These are phyloP conservation scores for Syrrhaptes paradoxus DNA, from an alignment of 2,113 vertebrate genomes.

Conservation along the genomic window DNA sequence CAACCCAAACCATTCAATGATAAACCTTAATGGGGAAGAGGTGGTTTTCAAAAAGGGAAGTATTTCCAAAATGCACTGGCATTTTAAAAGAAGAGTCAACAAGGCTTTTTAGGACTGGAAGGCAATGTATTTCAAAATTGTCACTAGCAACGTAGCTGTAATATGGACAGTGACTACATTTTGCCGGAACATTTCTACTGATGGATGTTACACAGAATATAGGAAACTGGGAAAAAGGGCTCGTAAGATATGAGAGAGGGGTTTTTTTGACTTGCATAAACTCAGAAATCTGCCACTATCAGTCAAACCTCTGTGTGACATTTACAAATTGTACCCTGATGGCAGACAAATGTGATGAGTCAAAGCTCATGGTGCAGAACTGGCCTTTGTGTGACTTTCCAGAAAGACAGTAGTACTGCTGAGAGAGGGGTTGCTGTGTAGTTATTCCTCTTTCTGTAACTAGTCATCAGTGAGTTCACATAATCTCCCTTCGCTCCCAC, in stretches of 20 bases:
- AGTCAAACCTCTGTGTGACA: neutral
- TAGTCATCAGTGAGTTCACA: neutral
- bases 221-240: neutral
- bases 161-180: neutral
- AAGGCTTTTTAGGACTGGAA: neutral
- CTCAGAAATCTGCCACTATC: neutral
- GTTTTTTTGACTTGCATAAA: neutral
- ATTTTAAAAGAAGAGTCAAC: neutral
- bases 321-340: neutral
- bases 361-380: neutral
- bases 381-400: neutral
- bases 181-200: neutral
- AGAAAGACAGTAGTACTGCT: neutral
- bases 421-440: neutral
- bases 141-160: neutral
- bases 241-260: fast-evolving
- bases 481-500: neutral
- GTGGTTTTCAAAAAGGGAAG: neutral
- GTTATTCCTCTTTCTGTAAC: slow-evolving; percentile 26
- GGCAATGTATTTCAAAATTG: neutral
- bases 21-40: neutral
- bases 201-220: neutral
- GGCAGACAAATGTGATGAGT: neutral
- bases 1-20: too few species aligned
- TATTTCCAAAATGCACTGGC: neutral